Evolutionary conservation across 2,797 vertebrate genomes (phyloP).

Genomic region (Psittacula echo): DNA sequence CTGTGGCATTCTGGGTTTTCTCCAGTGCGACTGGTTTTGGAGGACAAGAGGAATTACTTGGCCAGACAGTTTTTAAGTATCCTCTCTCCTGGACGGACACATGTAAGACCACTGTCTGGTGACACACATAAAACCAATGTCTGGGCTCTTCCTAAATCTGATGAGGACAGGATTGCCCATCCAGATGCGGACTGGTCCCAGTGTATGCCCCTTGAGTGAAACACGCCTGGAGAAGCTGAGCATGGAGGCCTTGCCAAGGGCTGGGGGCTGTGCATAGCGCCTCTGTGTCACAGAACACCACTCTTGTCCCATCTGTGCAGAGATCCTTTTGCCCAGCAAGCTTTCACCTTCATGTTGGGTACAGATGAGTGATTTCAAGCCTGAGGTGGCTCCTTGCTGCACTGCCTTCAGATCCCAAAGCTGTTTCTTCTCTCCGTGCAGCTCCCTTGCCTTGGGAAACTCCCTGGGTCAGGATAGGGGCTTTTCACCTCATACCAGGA

Average conservation of each 20-base stretch:
- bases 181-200: not conserved
- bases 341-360: not conserved
- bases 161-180: not conserved
- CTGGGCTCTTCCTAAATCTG: not conserved
- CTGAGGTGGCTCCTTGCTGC: not conserved
- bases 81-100: not conserved
- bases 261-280: fast-evolving
- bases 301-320: fast-evolving
- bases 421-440: not conserved
- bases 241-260: fast-evolving
- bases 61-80: not conserved
- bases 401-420: not conserved
- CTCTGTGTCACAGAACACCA: not conserved
- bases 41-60: not conserved
- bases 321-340: not conserved
- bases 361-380: not conserved
- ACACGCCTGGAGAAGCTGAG: fast-evolving
- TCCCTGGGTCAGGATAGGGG: not conserved
- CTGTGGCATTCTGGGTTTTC: not conserved
- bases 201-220: not conserved
- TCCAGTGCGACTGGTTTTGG: not conserved
- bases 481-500: fast-evolving
- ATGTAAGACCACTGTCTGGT: not conserved
- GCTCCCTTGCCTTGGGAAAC: not conserved
- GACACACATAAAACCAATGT: not conserved